These are phyloP conservation scores for Ficedula albicollis DNA, from an alignment of 2,797 vertebrate species.

Conservation along the genomic window DNA sequence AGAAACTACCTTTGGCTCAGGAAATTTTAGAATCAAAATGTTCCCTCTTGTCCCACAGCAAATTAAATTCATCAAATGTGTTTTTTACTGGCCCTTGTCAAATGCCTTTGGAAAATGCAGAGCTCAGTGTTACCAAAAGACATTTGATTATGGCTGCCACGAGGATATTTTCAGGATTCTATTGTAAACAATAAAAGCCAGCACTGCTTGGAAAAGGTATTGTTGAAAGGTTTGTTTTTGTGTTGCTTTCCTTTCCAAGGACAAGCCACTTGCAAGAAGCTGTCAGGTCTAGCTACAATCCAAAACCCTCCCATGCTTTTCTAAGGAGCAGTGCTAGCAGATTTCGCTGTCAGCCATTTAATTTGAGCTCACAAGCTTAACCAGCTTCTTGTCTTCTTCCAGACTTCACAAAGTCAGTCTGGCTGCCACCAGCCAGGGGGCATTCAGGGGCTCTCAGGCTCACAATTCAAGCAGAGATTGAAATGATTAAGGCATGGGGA, in stretches of 20 bases:
- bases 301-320: not conserved
- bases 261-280: not conserved
- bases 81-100: not conserved
- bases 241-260: not conserved
- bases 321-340: not conserved
- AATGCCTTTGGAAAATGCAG: not conserved
- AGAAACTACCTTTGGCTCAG: not conserved
- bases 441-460: slow-evolving; percentile 12
- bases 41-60: not conserved
- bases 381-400: slow-evolving; percentile 19
- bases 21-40: not conserved
- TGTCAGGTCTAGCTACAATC: not conserved
- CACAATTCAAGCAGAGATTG: slow-evolving; percentile 22
- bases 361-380: slow-evolving; percentile 16
- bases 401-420: not conserved
- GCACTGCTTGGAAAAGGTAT: not conserved
- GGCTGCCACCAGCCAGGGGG: slow-evolving; percentile 1
- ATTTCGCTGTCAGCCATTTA: slow-evolving; percentile 48
- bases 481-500: not conserved
- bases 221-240: not conserved
- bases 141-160: not conserved
- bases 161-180: not conserved
- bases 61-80: not conserved
- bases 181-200: not conserved
- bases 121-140: not conserved